Base-by-base conservation (phyloP, 2,888 invertebrate species). In the Meganola albula region DNA sequence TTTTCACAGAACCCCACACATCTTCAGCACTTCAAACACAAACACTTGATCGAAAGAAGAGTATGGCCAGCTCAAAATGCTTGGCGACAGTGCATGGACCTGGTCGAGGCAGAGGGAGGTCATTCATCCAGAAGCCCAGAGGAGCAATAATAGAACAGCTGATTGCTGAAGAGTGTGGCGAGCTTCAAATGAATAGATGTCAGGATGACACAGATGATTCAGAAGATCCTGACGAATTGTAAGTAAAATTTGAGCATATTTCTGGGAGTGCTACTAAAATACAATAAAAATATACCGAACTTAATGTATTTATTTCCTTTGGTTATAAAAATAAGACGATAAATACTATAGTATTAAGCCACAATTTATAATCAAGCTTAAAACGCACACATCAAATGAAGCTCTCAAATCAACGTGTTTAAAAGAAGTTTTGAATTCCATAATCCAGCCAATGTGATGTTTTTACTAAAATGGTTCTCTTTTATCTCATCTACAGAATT, bases 141-240 rank as follows among this genome's bases (percentile, higher is more conserved):
- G 82, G 78, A 4, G 63, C 75, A 1, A 68, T 75, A 44, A 74
- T 87, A 53, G 79, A 84, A 41, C 74, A 84, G 48, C 62, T 87
- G 7, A 83, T 87, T 12, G 83, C 84, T 26, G 83, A 83, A 27
- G 80, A 84, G 42, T 85, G 84, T 27, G 84, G 84, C 0, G 80
- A 83, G 27, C 51, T 79, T 10, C 65, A 80, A 10, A 62, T 84
- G 40, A 74, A 73, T 24, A 71, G 82, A 23, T 75, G 87, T 47
- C 76, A 87, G 34, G 89, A 90, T 13, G 90, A 90, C 24, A 60
- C 87, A 0, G 89, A 89, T 12, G 90, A 90, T 48, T 87, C 86
- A 1, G 90, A 90, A 38, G 90, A 90, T 52, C 84, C 83, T 45
- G 90, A 90, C 47, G 86, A 86, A 55, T 63, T 66, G 86, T 86